These are phyloP conservation scores for Labeo catla DNA, from an alignment of 2,113 vertebrate species.

Conservation along the genomic window DNA sequence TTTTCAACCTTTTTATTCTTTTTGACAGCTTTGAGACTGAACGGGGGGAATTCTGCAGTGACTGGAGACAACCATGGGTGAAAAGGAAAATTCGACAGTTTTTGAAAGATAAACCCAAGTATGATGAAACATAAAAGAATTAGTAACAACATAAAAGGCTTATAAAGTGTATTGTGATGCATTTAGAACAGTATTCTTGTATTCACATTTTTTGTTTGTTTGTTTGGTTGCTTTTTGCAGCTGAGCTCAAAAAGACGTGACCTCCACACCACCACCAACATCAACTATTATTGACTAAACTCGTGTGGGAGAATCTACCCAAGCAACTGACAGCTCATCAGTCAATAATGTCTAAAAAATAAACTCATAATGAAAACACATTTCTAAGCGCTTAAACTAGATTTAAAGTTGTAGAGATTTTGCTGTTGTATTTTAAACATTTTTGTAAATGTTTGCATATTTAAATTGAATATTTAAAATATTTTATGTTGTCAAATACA, in stretches of 20 bases:
- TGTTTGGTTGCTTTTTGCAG: too few relatives aligned
- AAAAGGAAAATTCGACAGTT: not conserved
- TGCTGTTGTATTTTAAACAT: not conserved
- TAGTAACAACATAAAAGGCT: not conserved
- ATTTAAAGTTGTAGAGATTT: not conserved
- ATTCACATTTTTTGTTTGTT: too few relatives aligned
- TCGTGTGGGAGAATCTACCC: not conserved
- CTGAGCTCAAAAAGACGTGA: too few relatives aligned
- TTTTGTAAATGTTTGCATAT: not conserved
- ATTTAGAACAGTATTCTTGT: too few relatives aligned
- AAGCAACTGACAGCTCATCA: not conserved
- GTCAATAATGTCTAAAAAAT: not conserved
- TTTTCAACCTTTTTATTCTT: too few relatives aligned
- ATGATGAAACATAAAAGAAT: not conserved
- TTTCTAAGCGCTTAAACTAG: not conserved
- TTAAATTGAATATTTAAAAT: not conserved
- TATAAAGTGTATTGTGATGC: too few relatives aligned
- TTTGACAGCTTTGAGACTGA: too few relatives aligned
- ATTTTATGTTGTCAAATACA: not conserved
- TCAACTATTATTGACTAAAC: not conserved
- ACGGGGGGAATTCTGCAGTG: too few relatives aligned
- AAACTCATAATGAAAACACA: not conserved
- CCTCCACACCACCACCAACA: too few relatives aligned
- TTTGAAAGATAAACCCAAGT: too few relatives aligned
- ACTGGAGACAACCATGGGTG: too few relatives aligned